These are phyloP conservation scores for Eulacestoma nigropectus DNA, from an alignment of 2,113 vertebrate species.

Conservation along the genomic window DNA sequence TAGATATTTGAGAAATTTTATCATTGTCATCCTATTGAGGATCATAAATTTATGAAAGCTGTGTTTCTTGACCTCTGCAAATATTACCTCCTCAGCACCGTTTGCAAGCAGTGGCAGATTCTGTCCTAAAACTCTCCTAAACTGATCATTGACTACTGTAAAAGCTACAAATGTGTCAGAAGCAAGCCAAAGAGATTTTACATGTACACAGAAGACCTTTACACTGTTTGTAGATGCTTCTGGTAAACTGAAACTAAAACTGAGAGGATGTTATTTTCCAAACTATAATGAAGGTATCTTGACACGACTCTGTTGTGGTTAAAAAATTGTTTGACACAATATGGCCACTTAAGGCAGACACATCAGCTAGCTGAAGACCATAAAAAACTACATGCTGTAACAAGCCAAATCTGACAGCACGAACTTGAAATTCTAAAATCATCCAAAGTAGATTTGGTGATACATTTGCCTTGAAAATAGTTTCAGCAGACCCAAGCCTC, in stretches of 20 bases:
- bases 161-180: background rate
- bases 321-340: background rate
- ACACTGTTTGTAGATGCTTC: background rate
- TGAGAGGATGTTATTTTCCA: background rate
- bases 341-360: background rate
- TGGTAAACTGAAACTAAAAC: background rate
- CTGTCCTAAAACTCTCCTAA: background rate
- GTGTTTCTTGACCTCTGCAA: background rate
- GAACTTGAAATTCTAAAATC: background rate
- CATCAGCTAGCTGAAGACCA: background rate
- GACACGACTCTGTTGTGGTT: background rate
- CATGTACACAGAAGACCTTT: accelerated
- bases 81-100: background rate
- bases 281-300: background rate
- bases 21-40: background rate
- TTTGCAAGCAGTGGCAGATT: background rate
- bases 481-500: background rate
- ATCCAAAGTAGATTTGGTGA: background rate
- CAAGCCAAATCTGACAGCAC: background rate
- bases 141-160: background rate
- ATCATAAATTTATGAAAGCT: background rate
- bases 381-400: background rate
- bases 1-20: background rate
- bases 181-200: background rate
- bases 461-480: background rate